Evolutionary conservation across 2,113 vertebrate genomes (phyloP).

Genomic region (Progne subis): DNA sequence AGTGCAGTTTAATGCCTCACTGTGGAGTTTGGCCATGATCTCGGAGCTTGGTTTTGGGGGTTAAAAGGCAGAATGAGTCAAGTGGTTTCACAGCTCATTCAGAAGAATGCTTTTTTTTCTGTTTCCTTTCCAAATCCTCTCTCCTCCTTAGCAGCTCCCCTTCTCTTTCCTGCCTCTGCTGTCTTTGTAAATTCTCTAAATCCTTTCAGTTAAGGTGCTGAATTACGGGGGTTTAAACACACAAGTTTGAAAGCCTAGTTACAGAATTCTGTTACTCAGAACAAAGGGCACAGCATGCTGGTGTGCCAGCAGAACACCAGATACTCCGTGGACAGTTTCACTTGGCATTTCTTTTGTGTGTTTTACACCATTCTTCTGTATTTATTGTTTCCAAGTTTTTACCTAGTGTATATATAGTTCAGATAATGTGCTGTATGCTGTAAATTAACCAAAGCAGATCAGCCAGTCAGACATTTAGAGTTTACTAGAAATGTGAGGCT

Average conservation of each 20-base stretch:
- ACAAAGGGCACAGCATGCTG: too few relatives aligned
- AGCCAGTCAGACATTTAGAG: background rate
- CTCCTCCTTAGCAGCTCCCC: background rate
- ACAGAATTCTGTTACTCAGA: background rate
- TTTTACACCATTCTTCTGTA: background rate
- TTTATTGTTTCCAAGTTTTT: background rate
- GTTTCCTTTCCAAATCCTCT: background rate
- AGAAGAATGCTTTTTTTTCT: background rate
- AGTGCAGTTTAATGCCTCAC: background rate
- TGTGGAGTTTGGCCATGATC: background rate
- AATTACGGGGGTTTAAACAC: background rate
- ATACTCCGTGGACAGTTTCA: background rate
- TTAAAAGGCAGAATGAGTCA: background rate
- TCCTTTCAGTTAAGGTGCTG: background rate
- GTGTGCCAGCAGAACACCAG: background rate
- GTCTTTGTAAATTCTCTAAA: background rate
- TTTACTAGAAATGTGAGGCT: background rate
- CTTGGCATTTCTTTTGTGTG: background rate
- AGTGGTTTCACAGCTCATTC: background rate
- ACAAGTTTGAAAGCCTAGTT: background rate
- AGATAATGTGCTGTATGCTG: background rate
- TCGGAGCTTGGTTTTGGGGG: background rate
- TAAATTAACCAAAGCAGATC: background rate
- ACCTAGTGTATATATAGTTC: background rate
- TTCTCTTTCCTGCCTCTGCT: background rate